Percentiles rank a stretch among this genome's conserved stretches.
phyloP scores from a whole-genome alignment of 2,113 vertebrate species.

The Muntiacus muntjak region DNA sequence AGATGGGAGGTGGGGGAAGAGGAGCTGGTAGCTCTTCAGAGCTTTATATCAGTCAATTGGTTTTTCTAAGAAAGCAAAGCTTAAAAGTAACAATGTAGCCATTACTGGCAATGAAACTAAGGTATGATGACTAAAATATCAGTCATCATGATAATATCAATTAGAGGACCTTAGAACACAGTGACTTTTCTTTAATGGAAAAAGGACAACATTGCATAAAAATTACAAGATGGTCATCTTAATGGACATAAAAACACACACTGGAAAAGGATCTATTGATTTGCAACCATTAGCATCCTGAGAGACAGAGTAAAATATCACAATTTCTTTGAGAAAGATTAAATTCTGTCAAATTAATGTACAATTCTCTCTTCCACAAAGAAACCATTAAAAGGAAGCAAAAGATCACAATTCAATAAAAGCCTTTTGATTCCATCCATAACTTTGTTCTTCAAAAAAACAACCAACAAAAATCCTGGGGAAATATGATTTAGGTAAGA shows the following conservation, averaged over 20 bases:
- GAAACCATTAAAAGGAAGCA: neutral
- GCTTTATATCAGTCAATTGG: neutral
- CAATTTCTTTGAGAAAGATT: neutral
- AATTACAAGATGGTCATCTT: constrained; percentile 1
- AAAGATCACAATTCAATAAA: neutral
- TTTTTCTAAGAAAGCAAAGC: neutral
- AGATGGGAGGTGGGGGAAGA: neutral
- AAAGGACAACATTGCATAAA: neutral
- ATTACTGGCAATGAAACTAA: neutral
- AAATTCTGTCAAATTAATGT: neutral
- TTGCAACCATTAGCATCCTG: neutral
- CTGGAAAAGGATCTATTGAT: neutral
- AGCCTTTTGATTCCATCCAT: neutral
- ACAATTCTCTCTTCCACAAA: neutral
- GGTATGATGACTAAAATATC: neutral
- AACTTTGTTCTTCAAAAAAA: neutral
- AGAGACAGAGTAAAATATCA: neutral
- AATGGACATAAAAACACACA: neutral
- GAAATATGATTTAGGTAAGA: neutral
- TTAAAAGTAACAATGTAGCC: neutral
- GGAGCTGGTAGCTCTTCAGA: neutral
- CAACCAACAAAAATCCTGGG: neutral
- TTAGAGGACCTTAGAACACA: constrained; percentile 7
- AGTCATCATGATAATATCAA: neutral
- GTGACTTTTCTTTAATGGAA: neutral